phyloP scores from a whole-genome alignment of 37 sponge, comb jelly and placozoan species.

The Amphimedon queenslandica region DNA sequence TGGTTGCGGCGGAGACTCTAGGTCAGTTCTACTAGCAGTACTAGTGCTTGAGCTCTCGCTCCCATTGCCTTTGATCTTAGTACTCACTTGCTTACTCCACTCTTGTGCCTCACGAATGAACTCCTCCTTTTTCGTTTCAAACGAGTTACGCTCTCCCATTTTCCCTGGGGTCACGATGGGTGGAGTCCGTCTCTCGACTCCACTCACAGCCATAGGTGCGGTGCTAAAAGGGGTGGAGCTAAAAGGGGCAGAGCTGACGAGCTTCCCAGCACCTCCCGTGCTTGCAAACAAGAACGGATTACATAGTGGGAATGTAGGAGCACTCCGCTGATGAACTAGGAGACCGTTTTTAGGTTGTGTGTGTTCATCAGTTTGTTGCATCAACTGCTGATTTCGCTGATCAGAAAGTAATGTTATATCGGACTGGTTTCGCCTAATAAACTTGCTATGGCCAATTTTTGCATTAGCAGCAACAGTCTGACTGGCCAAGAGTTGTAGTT shows the following conservation, averaged over 20 bases:
- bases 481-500: too few relatives aligned
- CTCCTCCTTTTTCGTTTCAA: slow-evolving; percentile 22
- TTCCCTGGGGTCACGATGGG: background rate
- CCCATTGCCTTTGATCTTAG: background rate
- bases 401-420: too few relatives aligned
- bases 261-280: background rate
- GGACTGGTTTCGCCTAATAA: too few relatives aligned
- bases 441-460: too few relatives aligned
- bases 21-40: background rate
- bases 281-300: too few relatives aligned
- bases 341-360: slow-evolving; percentile 28
- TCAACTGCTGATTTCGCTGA: too few relatives aligned
- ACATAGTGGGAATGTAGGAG: slow-evolving; percentile 6
- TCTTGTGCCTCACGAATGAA: slow-evolving; percentile 47
- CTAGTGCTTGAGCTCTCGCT: background rate
- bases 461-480: too few relatives aligned
- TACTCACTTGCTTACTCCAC: slow-evolving; percentile 43
- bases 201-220: slow-evolving; percentile 11
- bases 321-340: slow-evolving; percentile 41
- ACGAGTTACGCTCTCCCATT: slow-evolving; percentile 7
- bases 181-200: background rate
- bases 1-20: background rate
- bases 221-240: background rate
- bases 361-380: too few relatives aligned
- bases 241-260: background rate